phyloP scores from a whole-genome alignment of 1,140 invertebrate species.

The Aphelenchoides fujianensis region DNA sequence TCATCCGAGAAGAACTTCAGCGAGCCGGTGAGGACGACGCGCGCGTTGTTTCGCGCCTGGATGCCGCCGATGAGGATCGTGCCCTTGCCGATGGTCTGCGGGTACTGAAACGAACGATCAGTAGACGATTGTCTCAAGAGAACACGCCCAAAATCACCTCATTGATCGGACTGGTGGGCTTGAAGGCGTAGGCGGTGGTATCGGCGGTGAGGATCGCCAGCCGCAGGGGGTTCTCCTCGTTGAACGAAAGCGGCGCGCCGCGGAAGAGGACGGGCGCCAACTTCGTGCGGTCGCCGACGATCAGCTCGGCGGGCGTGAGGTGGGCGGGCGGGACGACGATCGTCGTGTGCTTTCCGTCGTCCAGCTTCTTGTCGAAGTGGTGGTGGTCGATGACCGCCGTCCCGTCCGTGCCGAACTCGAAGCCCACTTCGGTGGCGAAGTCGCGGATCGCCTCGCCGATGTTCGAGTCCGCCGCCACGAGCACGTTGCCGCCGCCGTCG shows the following conservation, averaged over 20 bases:
- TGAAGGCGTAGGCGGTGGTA: constrained; percentile 89
- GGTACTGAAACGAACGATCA: constrained; percentile 70
- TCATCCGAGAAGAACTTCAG: constrained; percentile 95
- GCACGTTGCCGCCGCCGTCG: constrained; percentile 90
- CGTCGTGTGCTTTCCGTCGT: constrained; percentile 75
- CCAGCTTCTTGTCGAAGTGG: constrained; percentile 66
- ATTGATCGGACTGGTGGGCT: constrained; percentile 76
- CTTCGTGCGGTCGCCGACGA: constrained; percentile 64
- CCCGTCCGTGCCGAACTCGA: constrained; percentile 94
- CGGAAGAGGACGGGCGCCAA: constrained; percentile 50
- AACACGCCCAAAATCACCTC: constrained; percentile 67
- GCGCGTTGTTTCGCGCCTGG: constrained; percentile 95
- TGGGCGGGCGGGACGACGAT: constrained; percentile 81
- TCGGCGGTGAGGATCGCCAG: constrained; percentile 85
- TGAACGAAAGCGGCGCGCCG: constrained; percentile 80
- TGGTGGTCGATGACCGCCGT: constrained; percentile 74
- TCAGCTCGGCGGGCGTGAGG: constrained; percentile 69
- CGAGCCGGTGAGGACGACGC: constrained; percentile 93
- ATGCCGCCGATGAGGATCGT: constrained; percentile 87
- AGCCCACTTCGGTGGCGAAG: constrained; percentile 91
- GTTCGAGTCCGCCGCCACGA: constrained; percentile 82
- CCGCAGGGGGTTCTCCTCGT: constrained; percentile 86
- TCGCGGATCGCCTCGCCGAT: constrained; percentile 87
- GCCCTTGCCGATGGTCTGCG: constrained; percentile 87
- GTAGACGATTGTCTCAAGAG: neutral